phyloP scores from a whole-genome alignment of 2,113 vertebrate species.

The Thymallus thymallus region DNA sequence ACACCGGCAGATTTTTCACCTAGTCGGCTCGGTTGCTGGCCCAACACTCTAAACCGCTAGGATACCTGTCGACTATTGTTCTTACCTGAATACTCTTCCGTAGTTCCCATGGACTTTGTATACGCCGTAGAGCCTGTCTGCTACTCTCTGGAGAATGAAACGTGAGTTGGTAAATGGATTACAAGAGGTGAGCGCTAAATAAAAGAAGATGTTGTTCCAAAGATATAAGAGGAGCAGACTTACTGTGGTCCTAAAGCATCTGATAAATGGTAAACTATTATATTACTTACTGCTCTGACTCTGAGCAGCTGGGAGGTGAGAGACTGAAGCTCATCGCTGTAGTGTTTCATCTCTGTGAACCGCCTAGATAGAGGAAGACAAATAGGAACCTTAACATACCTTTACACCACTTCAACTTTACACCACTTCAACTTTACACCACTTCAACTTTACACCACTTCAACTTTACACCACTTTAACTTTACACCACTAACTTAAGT shows the following conservation, averaged over 20 bases:
- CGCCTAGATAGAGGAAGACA: conserved; percentile 66
- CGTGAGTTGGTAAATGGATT: no score
- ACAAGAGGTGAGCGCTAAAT: background rate
- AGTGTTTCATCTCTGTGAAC: conserved; percentile 88
- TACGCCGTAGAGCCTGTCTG: conserved; percentile 92
- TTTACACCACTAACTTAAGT: no score
- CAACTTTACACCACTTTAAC: no score
- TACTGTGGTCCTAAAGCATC: no score
- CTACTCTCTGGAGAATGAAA: conserved; percentile 81
- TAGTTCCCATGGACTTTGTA: conserved; percentile 98
- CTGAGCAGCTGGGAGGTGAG: conserved; percentile 90
- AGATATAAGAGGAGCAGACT: background rate
- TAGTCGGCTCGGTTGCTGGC: no score
- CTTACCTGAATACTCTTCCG: conserved; percentile 93
- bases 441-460: no score
- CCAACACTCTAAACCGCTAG: no score
- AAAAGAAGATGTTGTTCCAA: no score
- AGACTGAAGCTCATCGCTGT: conserved; percentile 89
- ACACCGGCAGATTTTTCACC: no score
- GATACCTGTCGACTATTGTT: background rate
- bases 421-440: no score
- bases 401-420: no score
- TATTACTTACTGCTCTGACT: conserved; percentile 85
- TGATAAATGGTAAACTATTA: no score
- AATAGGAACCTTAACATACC: background rate